A percentile compares a stretch with the other conserved stretches of the same genome.
Evolutionary conservation across 2,113 vertebrate species (phyloP).

Genomic region (Martes martes): DNA sequence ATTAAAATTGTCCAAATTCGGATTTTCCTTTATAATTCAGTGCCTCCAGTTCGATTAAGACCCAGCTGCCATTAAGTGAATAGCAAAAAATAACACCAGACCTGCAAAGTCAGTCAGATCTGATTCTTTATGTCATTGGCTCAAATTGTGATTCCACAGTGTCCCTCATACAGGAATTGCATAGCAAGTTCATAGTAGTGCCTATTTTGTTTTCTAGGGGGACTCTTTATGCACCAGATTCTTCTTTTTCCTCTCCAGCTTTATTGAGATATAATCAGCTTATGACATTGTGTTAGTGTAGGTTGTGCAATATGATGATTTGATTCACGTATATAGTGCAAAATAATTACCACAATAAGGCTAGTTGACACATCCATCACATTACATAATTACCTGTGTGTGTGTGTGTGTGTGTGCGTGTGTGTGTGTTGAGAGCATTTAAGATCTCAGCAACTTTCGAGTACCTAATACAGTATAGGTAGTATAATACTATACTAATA

Average conservation of each 20-base stretch:
- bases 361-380: not conserved
- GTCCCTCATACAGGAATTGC: not conserved
- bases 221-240: not conserved
- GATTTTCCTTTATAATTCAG: not conserved
- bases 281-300: not conserved
- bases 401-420: not conserved
- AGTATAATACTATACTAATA: too few species aligned
- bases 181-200: not conserved
- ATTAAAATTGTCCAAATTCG: constrained; percentile 1
- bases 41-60: not conserved
- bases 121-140: not conserved
- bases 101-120: not conserved
- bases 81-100: not conserved
- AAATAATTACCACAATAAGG: not conserved
- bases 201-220: not conserved
- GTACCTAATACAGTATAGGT: not conserved
- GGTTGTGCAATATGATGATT: not conserved
- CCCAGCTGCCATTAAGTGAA: not conserved
- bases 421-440: not conserved
- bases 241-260: not conserved
- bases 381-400: not conserved
- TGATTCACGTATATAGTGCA: not conserved
- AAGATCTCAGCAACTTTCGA: not conserved
- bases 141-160: not conserved
- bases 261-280: not conserved